Conservation (phyloP, 2,888 invertebrate species). For the Nemotelus pantherinus region DNA sequence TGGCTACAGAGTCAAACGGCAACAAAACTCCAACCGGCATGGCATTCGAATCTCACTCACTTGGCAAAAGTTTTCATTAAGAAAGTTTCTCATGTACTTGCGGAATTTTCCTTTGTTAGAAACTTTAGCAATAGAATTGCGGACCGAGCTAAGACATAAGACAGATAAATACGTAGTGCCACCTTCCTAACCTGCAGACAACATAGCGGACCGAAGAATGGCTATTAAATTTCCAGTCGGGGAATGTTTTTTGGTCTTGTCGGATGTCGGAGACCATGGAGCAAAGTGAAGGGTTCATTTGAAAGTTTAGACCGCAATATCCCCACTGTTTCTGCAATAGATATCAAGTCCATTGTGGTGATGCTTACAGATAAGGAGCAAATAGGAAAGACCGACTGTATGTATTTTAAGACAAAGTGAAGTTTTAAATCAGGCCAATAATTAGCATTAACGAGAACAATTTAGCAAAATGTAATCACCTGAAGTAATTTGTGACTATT, state of each 20-base stretch:
- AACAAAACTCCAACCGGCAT: conserved; percentile 6
- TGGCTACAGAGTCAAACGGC: background rate
- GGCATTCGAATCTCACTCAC: background rate
- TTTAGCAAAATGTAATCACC: too few species aligned
- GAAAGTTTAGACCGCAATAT: background rate
- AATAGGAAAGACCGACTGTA: too few species aligned
- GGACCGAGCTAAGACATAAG: conserved; percentile 26
- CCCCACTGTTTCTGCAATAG: too few species aligned
- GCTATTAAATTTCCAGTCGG: conserved; percentile 19
- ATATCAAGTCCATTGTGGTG: too few species aligned
- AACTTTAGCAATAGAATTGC: conserved; percentile 38
- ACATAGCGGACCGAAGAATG: background rate
- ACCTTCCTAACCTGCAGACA: background rate
- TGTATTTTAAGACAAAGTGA: too few species aligned
- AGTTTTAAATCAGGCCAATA: too few species aligned
- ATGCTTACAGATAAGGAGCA: too few species aligned
- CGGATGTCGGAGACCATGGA: too few species aligned
- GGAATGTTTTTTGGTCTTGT: conserved; percentile 1
- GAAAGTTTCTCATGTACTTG: conserved; percentile 39
- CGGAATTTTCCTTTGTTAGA: conserved; percentile 38
- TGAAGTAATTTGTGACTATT: too few species aligned
- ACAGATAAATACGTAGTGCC: background rate
- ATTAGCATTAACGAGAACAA: too few species aligned
- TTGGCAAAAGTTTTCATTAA: conserved; percentile 38
- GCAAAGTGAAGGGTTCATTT: background rate